Percentiles rank a stretch among this genome's conserved stretches.
Conservation (phyloP, 2,113 vertebrate genomes). For the Trichomycterus rosablanca region DNA sequence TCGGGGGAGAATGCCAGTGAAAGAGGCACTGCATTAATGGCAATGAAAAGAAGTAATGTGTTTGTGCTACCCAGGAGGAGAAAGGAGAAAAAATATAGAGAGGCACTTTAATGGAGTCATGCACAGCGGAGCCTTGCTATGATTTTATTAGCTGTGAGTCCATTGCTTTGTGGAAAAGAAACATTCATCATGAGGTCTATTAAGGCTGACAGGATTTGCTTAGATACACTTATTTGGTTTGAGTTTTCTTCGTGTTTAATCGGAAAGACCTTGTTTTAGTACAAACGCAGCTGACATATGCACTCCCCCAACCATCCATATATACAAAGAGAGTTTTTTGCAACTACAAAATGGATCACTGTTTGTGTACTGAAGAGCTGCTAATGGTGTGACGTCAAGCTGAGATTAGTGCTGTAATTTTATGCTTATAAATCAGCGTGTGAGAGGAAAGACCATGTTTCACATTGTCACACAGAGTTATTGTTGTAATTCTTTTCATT, state of each 20-base stretch:
- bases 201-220: constrained; percentile 12
- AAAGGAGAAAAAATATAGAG: constrained; percentile 33
- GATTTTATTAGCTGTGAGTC: constrained; percentile 19
- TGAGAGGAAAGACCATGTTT: too few relatives aligned
- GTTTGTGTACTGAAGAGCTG: neutral
- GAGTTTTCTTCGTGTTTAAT: constrained; percentile 10
- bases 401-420: neutral
- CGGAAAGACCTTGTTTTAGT: neutral
- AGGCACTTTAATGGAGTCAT: constrained; percentile 36
- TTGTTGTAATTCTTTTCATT: too few relatives aligned
- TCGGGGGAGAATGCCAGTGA: constrained; percentile 54
- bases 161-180: constrained; percentile 15
- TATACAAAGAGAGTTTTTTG: constrained; percentile 6
- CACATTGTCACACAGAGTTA: too few relatives aligned
- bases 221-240: neutral
- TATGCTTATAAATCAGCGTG: too few relatives aligned
- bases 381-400: too few relatives aligned
- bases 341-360: too few relatives aligned
- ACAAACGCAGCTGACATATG: neutral
- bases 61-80: constrained; percentile 38
- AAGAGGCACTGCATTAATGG: constrained; percentile 57
- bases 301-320: constrained; percentile 1
- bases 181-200: constrained; percentile 18
- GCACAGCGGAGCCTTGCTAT: constrained; percentile 10
- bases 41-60: constrained; percentile 40